Evolutionary conservation across 1,140 invertebrate species (phyloP).

Genomic region (Drosophila setifemur): DNA sequence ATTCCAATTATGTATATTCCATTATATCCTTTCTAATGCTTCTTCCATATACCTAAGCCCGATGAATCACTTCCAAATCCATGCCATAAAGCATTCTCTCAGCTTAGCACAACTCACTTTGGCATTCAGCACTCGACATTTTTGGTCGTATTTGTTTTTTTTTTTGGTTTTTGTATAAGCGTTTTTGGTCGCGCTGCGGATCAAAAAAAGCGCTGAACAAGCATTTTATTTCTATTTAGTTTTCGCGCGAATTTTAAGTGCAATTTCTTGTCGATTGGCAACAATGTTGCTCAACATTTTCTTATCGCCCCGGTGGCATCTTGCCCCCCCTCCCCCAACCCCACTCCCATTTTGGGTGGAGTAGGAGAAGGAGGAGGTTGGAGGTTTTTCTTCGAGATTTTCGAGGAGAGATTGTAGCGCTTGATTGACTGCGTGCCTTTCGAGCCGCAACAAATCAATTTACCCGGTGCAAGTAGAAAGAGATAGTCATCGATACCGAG

Average conservation of each 20-base stretch:
- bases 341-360: neutral
- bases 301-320: constrained; percentile 61
- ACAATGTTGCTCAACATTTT: constrained; percentile 60
- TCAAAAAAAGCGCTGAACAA: constrained; percentile 38
- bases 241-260: constrained; percentile 71
- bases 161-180: constrained; percentile 3
- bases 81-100: constrained; percentile 1
- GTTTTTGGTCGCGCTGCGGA: constrained; percentile 20
- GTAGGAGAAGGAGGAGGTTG: constrained; percentile 9
- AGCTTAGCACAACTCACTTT: constrained; percentile 8
- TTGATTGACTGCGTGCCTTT: constrained; percentile 73
- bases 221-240: constrained; percentile 48
- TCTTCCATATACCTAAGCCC: neutral
- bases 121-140: constrained; percentile 40
- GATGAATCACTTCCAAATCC: neutral
- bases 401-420: constrained; percentile 35
- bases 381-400: constrained; percentile 19
- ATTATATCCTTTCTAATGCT: too few relatives aligned
- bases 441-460: constrained; percentile 79
- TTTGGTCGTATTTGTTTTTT: too few relatives aligned
- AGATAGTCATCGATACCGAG: neutral
- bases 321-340: neutral
- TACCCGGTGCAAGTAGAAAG: constrained; percentile 46
- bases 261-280: constrained; percentile 68
- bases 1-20: too few relatives aligned